phyloP scores from a whole-genome alignment of 2,113 vertebrate species.

The Cnemophilus loriae region DNA sequence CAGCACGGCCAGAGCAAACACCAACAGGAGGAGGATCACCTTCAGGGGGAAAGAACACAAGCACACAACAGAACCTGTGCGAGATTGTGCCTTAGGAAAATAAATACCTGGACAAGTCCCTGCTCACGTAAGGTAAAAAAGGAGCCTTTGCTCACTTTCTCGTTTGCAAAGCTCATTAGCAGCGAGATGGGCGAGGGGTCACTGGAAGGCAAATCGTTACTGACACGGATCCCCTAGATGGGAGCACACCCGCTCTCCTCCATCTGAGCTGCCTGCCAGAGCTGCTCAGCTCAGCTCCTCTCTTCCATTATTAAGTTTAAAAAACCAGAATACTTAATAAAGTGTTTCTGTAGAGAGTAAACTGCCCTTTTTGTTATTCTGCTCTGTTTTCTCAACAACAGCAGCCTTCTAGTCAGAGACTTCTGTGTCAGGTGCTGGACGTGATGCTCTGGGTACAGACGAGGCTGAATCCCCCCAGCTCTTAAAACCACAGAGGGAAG shows the following conservation, averaged over 20 bases:
- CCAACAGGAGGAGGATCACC: accelerated
- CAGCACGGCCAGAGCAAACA: background rate
- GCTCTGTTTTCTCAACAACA: background rate
- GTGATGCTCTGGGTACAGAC: background rate
- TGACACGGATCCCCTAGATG: background rate
- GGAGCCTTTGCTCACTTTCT: background rate
- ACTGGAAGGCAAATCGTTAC: background rate
- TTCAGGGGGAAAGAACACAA: background rate
- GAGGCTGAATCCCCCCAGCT: background rate
- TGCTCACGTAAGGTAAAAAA: background rate
- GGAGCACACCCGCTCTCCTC: background rate
- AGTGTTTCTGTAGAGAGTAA: slow-evolving; percentile 20
- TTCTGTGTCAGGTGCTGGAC: accelerated
- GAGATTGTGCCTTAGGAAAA: background rate
- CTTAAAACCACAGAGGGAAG: background rate
- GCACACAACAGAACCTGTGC: accelerated
- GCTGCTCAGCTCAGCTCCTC: background rate
- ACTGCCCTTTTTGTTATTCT: slow-evolving; percentile 6
- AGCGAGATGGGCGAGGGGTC: background rate
- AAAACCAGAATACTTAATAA: slow-evolving; percentile 12
- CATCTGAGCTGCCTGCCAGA: background rate
- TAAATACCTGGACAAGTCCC: background rate
- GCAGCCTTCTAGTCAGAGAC: background rate
- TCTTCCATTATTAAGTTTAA: background rate
- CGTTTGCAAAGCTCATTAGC: background rate